Evolutionary conservation across 2,113 vertebrate genomes (phyloP), one percentile per base, ranked within the genome.

Genomic region (Etheostoma cragini): DNA sequence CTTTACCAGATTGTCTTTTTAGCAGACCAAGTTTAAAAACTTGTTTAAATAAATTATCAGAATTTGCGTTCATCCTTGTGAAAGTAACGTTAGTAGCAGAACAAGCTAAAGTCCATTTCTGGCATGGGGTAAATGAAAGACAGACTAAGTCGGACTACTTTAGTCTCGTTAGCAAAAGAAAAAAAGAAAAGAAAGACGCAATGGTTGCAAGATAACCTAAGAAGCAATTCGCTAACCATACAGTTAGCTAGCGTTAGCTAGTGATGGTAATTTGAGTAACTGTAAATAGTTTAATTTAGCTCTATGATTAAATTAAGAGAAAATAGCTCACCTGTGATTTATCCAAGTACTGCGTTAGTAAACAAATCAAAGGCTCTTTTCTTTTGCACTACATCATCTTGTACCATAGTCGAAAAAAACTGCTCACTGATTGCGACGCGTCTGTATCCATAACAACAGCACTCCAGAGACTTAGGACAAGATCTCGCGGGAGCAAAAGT

Each of bases 401-500:
- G 10, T 50, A 0, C 2, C 3, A 16, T 4, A n/a, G 46, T 12
- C 19, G 24, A 76, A 38, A 19, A 52, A n/a, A 22, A 24, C 6
- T 60, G 63, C 53, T n/a, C 21, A 12, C 22, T 57, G 54, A 64
- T 24, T n/a, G 68, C 52, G 68, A 61, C 67, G 61, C 62, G 79
- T 0, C 5, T 33, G 90, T 82, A 26, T 56, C 91, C 88, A 78
- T 87, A 64, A 84, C 84, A 92, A 93, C 94, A 26, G 24, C 10
- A 1, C 19, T 46, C n/a, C 2, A 0, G 38, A 60, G 17, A 64
- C 38, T 2, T 22, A 0, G 3, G 49, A 58, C 5, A 26, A 72
- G 8, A 67, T 92, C 76, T 92, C 92, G 92, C 90, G 92, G 50
- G 85, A 93, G 3, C n/a, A 69, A 1, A 54, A n/a, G 64, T 38